Percentiles rank a stretch among this genome's conserved stretches.
Conservation (phyloP, 2,888 invertebrate species). For the Drosophila nr. fundita region DNA sequence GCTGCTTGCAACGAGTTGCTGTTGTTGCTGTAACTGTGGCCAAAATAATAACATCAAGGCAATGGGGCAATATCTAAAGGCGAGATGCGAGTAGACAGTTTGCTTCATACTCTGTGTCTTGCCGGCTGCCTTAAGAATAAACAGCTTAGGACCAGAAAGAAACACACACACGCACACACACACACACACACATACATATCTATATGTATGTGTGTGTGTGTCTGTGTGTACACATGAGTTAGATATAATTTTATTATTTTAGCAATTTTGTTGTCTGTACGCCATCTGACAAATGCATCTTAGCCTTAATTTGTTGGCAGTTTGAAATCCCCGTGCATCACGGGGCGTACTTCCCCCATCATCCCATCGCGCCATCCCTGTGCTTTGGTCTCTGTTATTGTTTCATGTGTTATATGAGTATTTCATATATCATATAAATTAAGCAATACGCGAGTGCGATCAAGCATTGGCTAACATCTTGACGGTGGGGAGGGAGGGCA, state of each 20-base stretch:
- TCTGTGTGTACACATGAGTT: conserved; percentile 30
- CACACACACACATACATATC: background rate
- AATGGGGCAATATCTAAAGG: conserved; percentile 8
- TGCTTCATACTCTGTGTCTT: conserved; percentile 37
- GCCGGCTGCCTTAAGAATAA: conserved; percentile 45
- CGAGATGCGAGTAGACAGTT: conserved; percentile 32
- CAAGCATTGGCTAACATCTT: conserved; percentile 4
- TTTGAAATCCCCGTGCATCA: conserved; percentile 23
- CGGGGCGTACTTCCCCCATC: background rate
- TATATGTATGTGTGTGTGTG: background rate
- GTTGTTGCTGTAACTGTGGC: conserved; percentile 21
- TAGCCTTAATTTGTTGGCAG: conserved; percentile 71
- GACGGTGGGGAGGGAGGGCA: background rate
- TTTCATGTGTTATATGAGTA: conserved; percentile 27
- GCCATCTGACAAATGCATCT: conserved; percentile 61
- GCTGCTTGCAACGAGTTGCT: conserved; percentile 59
- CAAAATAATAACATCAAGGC: conserved; percentile 20
- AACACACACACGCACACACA: conserved; percentile 13
- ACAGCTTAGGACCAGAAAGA: conserved; percentile 41
- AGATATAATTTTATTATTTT: conserved; percentile 57
- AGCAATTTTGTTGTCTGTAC: conserved; percentile 55
- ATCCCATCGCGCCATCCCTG: background rate
- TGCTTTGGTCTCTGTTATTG: conserved; percentile 27
- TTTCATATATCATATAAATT: conserved; percentile 71
- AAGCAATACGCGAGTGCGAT: conserved; percentile 60